phyloP scores from a whole-genome alignment of 2,888 invertebrate species.

The Ashinkailepas kermadecensis region DNA sequence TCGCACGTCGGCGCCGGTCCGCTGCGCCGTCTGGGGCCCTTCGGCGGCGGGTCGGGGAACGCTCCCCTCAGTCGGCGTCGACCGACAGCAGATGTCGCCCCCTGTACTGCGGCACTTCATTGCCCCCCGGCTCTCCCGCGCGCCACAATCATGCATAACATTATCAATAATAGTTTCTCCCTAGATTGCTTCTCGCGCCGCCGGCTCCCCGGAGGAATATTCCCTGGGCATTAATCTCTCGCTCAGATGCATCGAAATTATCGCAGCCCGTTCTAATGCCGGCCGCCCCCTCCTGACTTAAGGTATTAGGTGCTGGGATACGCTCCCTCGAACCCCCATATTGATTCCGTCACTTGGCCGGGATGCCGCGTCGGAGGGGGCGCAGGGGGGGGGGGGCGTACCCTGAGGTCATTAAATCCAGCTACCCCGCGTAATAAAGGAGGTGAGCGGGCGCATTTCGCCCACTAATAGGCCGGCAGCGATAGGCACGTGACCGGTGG shows the following conservation, averaged over 20 bases:
- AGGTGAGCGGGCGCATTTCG: neutral
- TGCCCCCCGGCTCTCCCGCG: conserved; percentile 9
- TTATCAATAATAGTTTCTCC: conserved; percentile 22
- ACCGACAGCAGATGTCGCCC: neutral
- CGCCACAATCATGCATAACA: conserved; percentile 20
- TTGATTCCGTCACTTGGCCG: neutral
- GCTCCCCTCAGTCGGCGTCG: neutral
- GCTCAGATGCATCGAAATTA: conserved; percentile 19
- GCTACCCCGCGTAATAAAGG: neutral
- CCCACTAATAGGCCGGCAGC: neutral
- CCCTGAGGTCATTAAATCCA: neutral
- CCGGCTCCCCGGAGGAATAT: conserved; percentile 18
- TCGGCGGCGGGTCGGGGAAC: neutral
- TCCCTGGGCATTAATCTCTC: conserved; percentile 21
- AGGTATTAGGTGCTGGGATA: conserved; percentile 16
- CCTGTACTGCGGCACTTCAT: conserved; percentile 8
- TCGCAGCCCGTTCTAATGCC: conserved; percentile 20
- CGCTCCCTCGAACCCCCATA: neutral
- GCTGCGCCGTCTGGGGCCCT: neutral
- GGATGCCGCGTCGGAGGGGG: neutral
- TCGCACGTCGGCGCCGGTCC: neutral
- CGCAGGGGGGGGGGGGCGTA: neutral
- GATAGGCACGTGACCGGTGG: neutral
- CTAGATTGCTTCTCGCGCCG: neutral
- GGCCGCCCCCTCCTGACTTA: conserved; percentile 19